Evolutionary conservation across 2,888 invertebrate genomes (phyloP).

Genomic region (Zaprionus obscuricornis): DNA sequence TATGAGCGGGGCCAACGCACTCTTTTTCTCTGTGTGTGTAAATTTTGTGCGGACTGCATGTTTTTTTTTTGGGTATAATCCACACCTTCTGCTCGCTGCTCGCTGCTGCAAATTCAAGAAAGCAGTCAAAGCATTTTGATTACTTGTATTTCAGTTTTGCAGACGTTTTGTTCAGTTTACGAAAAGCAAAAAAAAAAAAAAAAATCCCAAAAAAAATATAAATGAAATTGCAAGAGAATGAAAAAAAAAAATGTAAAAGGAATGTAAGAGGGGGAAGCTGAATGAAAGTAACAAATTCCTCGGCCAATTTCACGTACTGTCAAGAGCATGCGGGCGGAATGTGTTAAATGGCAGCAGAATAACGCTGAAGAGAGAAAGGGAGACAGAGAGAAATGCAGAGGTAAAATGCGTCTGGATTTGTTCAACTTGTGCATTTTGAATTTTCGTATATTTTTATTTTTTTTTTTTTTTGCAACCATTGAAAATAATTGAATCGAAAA

Average conservation of each 20-base stretch:
- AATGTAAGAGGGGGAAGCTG: constrained; percentile 6
- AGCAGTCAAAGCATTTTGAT: constrained; percentile 60
- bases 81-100: constrained; percentile 62
- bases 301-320: constrained; percentile 58
- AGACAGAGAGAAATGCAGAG: neutral
- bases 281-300: constrained; percentile 44
- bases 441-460: constrained; percentile 46
- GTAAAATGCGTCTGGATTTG: constrained; percentile 20
- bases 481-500: constrained; percentile 79
- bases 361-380: neutral
- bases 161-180: constrained; percentile 52
- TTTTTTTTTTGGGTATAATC: constrained; percentile 49
- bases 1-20: constrained; percentile 69
- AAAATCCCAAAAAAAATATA: too few relatives aligned
- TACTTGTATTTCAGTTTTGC: constrained; percentile 53
- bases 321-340: neutral
- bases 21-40: constrained; percentile 6
- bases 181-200: constrained; percentile 13
- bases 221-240: constrained; percentile 19
- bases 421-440: constrained; percentile 65
- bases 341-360: neutral
- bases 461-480: constrained; percentile 41
- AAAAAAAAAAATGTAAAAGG: constrained; percentile 11
- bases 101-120: constrained; percentile 34
- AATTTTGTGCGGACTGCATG: constrained; percentile 40